Percentiles rank a stretch among this genome's conserved stretches.
Conservation (phyloP, 1,140 invertebrate genomes). For the Caenorhabditis tropicalis region DNA sequence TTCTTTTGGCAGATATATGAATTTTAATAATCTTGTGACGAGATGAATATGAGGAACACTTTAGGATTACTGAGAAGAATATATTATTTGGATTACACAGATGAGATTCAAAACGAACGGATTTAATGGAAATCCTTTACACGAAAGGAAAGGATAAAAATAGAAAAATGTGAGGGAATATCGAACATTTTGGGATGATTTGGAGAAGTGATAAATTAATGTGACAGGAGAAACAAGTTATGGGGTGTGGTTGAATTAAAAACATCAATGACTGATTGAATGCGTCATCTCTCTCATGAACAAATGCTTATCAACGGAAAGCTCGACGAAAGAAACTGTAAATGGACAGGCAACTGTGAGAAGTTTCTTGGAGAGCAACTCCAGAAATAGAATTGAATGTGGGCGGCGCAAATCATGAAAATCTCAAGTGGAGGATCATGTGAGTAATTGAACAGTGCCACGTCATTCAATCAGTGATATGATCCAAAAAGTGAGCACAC, state of each 20-base stretch:
- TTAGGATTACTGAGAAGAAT: not conserved
- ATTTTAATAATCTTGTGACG: not conserved
- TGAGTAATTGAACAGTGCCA: not conserved
- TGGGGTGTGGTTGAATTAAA: not conserved
- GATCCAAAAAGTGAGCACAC: not conserved
- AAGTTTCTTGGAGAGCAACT: not conserved
- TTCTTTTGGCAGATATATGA: not conserved
- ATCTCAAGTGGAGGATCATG: constrained; percentile 1
- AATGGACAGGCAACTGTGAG: not conserved
- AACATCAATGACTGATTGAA: not conserved
- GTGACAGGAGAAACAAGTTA: not conserved
- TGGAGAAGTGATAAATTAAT: not conserved
- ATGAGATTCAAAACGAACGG: not conserved
- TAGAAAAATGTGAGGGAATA: not conserved
- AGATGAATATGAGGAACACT: not conserved
- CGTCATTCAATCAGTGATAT: constrained; percentile 26
- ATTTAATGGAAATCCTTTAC: not conserved
- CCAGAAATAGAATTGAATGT: not conserved
- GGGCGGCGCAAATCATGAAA: not conserved
- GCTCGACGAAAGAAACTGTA: not conserved
- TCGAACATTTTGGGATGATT: not conserved
- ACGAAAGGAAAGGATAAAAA: not conserved
- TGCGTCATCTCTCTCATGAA: not conserved
- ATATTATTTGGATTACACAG: not conserved
- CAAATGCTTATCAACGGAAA: not conserved